Evolutionary conservation across 1,140 invertebrate species (phyloP).

Genomic region (Macrostomum lignano): DNA sequence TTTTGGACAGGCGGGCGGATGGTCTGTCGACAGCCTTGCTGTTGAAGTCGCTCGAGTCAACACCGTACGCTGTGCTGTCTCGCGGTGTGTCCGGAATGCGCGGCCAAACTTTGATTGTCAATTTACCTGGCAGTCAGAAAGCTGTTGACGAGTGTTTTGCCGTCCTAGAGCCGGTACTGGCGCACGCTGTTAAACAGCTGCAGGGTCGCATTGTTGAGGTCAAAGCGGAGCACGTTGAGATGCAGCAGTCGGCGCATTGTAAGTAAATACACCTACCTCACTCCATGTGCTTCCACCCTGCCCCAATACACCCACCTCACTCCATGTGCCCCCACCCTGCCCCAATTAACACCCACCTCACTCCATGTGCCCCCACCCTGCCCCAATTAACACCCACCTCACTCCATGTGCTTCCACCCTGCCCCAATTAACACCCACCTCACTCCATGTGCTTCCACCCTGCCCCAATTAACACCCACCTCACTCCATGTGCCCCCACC

Average conservation of each 20-base stretch:
- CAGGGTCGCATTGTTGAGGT: no score
- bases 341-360: no score
- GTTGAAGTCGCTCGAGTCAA: constrained; percentile 44
- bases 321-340: no score
- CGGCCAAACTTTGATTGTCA: constrained; percentile 52
- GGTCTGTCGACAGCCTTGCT: constrained; percentile 42
- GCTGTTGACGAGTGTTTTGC: constrained; percentile 23
- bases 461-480: no score
- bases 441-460: no score
- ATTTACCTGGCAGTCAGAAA: constrained; percentile 69
- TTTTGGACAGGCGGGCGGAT: constrained; percentile 51
- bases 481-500: no score
- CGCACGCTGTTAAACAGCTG: constrained; percentile 19
- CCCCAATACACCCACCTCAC: no score
- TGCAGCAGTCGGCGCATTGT: neutral
- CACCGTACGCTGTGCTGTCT: constrained; percentile 55
- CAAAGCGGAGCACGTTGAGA: constrained; percentile 9
- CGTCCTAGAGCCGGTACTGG: neutral
- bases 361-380: no score
- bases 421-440: no score
- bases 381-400: no score
- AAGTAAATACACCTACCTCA: neutral
- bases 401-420: no score
- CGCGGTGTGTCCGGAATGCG: constrained; percentile 47
- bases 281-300: no score